Base-by-base conservation (phyloP, 2,113 vertebrate genomes). In the Cygnus buccinator region DNA sequence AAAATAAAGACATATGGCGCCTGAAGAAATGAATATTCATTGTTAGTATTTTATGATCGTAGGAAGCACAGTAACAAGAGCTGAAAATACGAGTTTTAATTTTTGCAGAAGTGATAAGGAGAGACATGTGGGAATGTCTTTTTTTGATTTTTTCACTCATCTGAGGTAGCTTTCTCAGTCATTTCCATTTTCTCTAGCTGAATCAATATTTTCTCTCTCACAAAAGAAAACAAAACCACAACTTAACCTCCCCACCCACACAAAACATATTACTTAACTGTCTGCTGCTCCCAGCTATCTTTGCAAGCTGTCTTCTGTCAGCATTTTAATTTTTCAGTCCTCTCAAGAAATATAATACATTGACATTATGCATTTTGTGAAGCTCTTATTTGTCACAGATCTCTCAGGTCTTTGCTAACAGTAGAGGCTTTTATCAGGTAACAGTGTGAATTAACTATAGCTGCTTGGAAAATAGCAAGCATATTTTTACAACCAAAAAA, bases 161-260 rank as follows among this genome's bases (percentile, higher is more conserved):
- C 57, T 73, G 91, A 91, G 50, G 67, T 39, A 81, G 15, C 29
- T 95, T 91, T 59, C 80, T 91, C 74, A 76, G 88, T 67, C 76
- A 87, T 92, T 93, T 89, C 59, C 90, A 89, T 95, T 96, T 95
- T 80, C 50, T 94, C 75, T 50, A 80, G 52, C 86, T 94, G 81
- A 96, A 96, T 94, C 92, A 93, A 93, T 96, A 93, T 96, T 96
- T 97, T 94, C 84, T 91, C 63, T 87, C 90, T 80, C 65, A 89
- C 79, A 95, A 96, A 96, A 92, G 92, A 95, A 93, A 96, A 89
- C 74, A 96, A 96, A 94, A 63, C 62, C 71, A 68, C 70, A 91
- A 83, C 71, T 87, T 92, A 94, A 96, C 86, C 84, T 96, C 43
- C 41, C 85, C 79, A 75, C 93, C 93, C 66, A 92, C 94, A 84